Evolutionary conservation across 2,888 invertebrate species (phyloP).

Genomic region (Linyphia triangularis): DNA sequence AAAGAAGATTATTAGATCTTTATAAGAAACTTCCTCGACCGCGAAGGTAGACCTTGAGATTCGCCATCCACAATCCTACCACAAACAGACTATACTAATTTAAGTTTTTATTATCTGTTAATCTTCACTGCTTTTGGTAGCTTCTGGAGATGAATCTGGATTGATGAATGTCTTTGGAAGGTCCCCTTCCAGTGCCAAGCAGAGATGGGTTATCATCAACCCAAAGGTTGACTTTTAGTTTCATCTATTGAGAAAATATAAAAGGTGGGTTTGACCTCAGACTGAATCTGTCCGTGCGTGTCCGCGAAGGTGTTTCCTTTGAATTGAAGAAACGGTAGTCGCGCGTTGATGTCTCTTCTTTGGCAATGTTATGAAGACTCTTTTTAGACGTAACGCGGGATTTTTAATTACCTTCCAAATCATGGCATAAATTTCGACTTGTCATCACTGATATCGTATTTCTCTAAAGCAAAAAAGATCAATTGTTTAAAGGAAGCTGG

Average conservation of each 20-base stretch:
- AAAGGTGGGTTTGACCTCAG: not conserved
- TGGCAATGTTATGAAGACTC: not conserved
- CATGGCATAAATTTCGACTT: too few relatives aligned
- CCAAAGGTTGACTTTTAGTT: not conserved
- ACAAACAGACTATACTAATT: not conserved
- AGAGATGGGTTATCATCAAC: not conserved
- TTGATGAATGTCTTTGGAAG: not conserved
- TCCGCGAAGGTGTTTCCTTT: not conserved
- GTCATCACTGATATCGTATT: too few relatives aligned
- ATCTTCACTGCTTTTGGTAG: too few relatives aligned
- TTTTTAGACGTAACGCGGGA: too few relatives aligned
- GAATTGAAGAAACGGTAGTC: not conserved
- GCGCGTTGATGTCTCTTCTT: not conserved
- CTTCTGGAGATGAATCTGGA: too few relatives aligned
- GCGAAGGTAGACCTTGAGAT: constrained; percentile 23
- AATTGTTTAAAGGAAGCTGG: too few relatives aligned
- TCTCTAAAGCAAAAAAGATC: too few relatives aligned
- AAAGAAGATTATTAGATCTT: constrained; percentile 28
- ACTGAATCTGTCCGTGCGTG: not conserved
- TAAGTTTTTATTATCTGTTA: not conserved
- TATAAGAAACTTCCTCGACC: constrained; percentile 15
- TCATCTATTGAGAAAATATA: not conserved
- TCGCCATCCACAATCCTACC: not conserved
- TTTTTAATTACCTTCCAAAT: too few relatives aligned
- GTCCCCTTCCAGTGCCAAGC: not conserved